Evolutionary conservation across 2,113 vertebrate species (phyloP).

Genomic region (Ammodramus savannarum): DNA sequence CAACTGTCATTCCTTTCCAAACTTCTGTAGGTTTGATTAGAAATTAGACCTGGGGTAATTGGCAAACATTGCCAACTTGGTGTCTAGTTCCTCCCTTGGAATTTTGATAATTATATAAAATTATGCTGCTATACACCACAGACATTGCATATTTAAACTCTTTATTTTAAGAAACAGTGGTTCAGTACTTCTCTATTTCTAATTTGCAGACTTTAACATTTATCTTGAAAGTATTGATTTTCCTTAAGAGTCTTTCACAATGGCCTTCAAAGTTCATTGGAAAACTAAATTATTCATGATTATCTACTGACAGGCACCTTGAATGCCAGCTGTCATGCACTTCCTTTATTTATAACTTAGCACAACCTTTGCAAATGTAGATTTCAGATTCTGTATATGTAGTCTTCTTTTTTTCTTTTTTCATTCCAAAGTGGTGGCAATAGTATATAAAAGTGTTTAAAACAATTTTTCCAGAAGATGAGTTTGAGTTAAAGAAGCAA

Average conservation of each 20-base stretch:
- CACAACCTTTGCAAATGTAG: background rate
- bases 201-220: background rate
- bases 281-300: constrained; percentile 14
- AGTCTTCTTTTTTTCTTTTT: background rate
- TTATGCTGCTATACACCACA: background rate
- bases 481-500: background rate
- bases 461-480: background rate
- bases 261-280: background rate
- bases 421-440: background rate
- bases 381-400: background rate
- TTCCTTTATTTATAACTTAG: background rate
- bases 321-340: background rate
- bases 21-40: background rate
- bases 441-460: background rate
- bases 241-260: background rate
- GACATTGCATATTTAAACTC: background rate
- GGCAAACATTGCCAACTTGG: background rate
- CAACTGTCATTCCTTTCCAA: background rate
- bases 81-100: background rate
- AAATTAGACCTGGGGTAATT: background rate
- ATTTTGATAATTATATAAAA: background rate
- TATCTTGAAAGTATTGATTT: constrained; percentile 29
- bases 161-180: background rate
- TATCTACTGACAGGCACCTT: background rate
- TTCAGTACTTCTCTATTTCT: background rate